Conservation (phyloP, 2,797 vertebrate genomes). For the Tenualosa ilisha region DNA sequence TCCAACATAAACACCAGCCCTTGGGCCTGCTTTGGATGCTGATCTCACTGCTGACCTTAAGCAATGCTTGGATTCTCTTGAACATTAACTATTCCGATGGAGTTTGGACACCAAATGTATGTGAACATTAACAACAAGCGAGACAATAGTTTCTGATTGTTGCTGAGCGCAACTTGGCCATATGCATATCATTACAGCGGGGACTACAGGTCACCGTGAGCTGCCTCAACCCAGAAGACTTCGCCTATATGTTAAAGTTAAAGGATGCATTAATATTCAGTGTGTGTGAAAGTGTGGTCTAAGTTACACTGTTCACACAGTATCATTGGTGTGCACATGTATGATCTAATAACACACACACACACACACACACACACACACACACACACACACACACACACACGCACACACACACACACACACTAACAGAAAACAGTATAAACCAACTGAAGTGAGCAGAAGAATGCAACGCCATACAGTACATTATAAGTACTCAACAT, state of each 20-base stretch:
- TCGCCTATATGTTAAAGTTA: neutral
- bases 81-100: slow-evolving; percentile 68
- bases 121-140: slow-evolving; percentile 71
- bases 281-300: neutral
- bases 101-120: slow-evolving; percentile 44
- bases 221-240: neutral
- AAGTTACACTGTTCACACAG: neutral
- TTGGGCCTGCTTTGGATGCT: slow-evolving; percentile 37
- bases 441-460: neutral
- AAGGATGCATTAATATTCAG: neutral
- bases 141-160: slow-evolving; percentile 49
- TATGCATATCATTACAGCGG: slow-evolving; percentile 57
- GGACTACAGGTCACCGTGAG: neutral
- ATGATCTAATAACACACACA: neutral
- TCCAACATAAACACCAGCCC: slow-evolving; percentile 9
- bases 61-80: slow-evolving; percentile 66
- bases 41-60: slow-evolving; percentile 59
- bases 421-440: neutral
- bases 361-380: neutral
- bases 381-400: neutral
- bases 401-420: neutral
- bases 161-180: slow-evolving; percentile 52
- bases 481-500: no score
- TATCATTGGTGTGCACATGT: neutral
- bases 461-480: neutral